Evolutionary conservation across 2,113 vertebrate species (phyloP), one percentile per base, ranked within the genome.

Genomic region (Carassius carassius): DNA sequence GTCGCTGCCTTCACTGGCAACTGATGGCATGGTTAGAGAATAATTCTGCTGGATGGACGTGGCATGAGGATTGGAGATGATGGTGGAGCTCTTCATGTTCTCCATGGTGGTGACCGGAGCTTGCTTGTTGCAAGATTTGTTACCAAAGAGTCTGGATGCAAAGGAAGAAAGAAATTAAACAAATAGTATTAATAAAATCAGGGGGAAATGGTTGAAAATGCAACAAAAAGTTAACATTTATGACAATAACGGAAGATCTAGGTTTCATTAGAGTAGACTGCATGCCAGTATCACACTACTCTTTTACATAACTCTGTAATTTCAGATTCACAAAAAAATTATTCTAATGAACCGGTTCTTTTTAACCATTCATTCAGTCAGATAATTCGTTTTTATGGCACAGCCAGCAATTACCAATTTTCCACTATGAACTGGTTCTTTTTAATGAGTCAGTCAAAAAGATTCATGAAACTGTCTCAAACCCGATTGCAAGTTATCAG

Each of bases 41-140:
- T 47, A 72, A 16, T 93, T 91, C 92, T 94, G 95, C 86, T 94
- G 94, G 91, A 63, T 94, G 92, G 95, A 91, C 19, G 94, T 93
- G 78, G 96, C 95, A 0, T 95, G 96, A 58, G 95, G 95, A 82
- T 96, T 97, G 88, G 96, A 96, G 93, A 97, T 96, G 78, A 97
- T 91, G 41, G 96, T 93, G 0, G 95, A 95, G 78, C 94, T 96
- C 91, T 97, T 97, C 95, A 95, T 94, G 73, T 93, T 96, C 78
- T 97, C 96, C 3, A 93, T 90, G 83, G 95, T 95, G 89, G 96
- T 94, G 87, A 95, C 92, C 77, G 95, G 93, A 86, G 92, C 93
- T 93, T 95, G 95, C 87, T 96, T 86, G 23, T 25, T 96, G 91
- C 89, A 90, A 89, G 95, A 94, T 87, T 97, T 96, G 88, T 94